Conservation (phyloP, 2,113 vertebrate species). For the Phyllostomus discolor region DNA sequence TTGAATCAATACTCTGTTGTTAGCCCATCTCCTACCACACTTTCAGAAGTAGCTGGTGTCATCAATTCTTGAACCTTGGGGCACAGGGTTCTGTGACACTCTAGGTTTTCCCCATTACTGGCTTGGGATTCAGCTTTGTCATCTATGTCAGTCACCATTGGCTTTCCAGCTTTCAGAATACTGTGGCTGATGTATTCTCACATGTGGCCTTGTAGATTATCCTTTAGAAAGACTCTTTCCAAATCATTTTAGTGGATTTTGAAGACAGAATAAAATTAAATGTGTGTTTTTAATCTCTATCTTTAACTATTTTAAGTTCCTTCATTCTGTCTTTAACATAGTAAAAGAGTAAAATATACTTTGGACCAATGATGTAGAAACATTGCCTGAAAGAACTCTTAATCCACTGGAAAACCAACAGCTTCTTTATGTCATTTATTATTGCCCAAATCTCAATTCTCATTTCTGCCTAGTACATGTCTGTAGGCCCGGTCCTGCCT, state of each 20-base stretch:
- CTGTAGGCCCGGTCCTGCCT: not conserved
- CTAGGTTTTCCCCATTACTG: not conserved
- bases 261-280: not conserved
- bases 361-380: not conserved
- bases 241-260: not conserved
- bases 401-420: not conserved
- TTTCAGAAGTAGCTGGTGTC: not conserved
- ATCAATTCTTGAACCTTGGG: not conserved
- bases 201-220: not conserved
- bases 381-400: not conserved
- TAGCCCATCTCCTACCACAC: not conserved
- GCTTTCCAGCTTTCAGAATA: not conserved
- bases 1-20: not conserved
- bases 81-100: not conserved
- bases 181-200: not conserved
- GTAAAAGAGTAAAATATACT: constrained; percentile 16
- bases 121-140: not conserved
- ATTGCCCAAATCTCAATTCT: not conserved
- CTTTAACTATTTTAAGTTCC: not conserved
- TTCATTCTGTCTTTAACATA: not conserved
- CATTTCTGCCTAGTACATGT: not conserved
- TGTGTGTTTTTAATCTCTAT: not conserved
- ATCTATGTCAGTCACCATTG: not conserved
- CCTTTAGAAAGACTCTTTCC: not conserved
- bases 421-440: not conserved